These are phyloP conservation scores for Triplophysa dalaica DNA, from an alignment of 2,113 vertebrate species.

Conservation along the genomic window DNA sequence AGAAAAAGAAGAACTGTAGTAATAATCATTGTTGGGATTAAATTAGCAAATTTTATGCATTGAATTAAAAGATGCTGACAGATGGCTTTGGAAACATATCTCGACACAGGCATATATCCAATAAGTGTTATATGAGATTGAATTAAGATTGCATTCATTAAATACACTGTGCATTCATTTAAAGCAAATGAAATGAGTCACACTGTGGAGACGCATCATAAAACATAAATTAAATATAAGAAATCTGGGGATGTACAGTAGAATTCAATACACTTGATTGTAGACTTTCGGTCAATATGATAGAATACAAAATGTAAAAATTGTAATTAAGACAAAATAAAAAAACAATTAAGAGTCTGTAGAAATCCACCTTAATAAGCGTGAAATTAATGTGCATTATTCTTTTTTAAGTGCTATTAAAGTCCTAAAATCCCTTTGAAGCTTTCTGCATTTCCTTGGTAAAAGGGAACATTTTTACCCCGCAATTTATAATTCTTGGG, in stretches of 20 bases:
- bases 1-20: slow-evolving; percentile 12
- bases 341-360: no score
- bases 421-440: no score
- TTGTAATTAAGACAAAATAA: no score
- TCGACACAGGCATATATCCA: slow-evolving; percentile 16
- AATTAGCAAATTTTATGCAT: background rate
- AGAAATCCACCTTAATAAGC: no score
- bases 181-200: background rate
- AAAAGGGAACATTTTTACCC: no score
- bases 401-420: no score
- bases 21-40: slow-evolving; percentile 8
- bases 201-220: background rate
- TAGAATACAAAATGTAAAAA: no score
- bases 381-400: no score
- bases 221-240: background rate
- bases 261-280: background rate
- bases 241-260: no score
- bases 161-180: background rate
- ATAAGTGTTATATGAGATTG: slow-evolving; percentile 16
- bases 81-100: background rate
- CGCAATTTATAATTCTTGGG: no score
- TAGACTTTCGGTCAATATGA: no score
- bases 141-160: slow-evolving; percentile 13
- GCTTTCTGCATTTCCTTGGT: no score
- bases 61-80: slow-evolving; percentile 18